Evolutionary conservation across 1,140 invertebrate genomes (phyloP), one percentile per base, ranked within the genome.

Genomic region (Drosophila parabipectinata): DNA sequence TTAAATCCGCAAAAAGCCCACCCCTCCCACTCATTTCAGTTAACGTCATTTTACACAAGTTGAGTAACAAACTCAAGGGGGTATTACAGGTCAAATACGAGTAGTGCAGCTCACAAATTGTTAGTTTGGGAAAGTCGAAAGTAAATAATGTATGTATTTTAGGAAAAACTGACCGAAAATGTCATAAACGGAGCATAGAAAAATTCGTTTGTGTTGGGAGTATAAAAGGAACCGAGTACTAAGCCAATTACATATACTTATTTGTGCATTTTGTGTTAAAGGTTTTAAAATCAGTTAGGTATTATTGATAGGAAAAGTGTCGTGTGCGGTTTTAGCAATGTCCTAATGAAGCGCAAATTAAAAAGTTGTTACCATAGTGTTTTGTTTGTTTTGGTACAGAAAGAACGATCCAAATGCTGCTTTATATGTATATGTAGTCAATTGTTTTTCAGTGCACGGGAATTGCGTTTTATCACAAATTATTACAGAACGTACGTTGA

Each of bases 201-300:
- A 59, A 74, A 84, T 77, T 81, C 85, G 73, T 84, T 85, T 79
- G 61, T 84, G 68, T 85, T 87, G 76, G 57, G 77, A 71, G 56
- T 74, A 81, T 85, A 73, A 59, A 56, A 73, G 53, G 41, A 61
- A 78, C 72, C 74, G 79, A 73, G 59, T 57, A 50, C 24, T 30
- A 50, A 12, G 45, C 51, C 34, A 50, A 62, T 50, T 53, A 12
- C 21, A 61, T 30, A 15, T 34, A 58, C 37, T 85, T 55, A 72
- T 76, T 85, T 79, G 48, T 85, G 61, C 60, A 84, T 44, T 76
- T 83, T 84, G 48, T 67, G 64, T 83, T 67, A 52, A 57, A 61
- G 71, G 4, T 37, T 78, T 64, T 64, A 55, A 54, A 59, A 59
- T 80, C 73, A 77, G 72, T 68, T 18, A 64, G 63, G 45, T 75